phyloP scores from a whole-genome alignment of 2,113 vertebrate species.

The Ailurus styani region DNA sequence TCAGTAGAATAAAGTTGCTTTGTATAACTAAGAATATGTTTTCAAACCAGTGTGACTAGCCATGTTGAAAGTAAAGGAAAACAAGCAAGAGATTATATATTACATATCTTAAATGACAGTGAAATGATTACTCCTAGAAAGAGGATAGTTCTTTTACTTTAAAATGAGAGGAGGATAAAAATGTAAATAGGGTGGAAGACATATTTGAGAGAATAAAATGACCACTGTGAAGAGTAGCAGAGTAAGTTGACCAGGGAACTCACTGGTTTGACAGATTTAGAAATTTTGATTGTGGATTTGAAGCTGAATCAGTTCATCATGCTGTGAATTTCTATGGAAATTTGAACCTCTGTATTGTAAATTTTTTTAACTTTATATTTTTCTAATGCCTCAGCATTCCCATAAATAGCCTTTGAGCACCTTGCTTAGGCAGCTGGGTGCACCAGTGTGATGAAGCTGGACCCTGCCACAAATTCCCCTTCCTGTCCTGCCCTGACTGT shows the following conservation, averaged over 20 bases:
- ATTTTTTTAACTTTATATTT: not conserved
- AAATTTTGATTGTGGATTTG: not conserved
- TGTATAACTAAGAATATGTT: not conserved
- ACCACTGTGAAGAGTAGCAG: not conserved
- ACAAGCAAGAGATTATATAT: not conserved
- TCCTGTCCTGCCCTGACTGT: not conserved
- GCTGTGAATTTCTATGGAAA: not conserved
- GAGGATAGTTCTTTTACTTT: not conserved
- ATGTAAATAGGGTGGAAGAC: not conserved
- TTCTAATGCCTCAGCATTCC: not conserved
- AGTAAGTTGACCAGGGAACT: not conserved
- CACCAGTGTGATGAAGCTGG: not conserved
- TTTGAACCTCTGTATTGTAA: not conserved
- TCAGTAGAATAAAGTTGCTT: not conserved
- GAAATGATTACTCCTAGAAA: not conserved
- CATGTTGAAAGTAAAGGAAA: not conserved
- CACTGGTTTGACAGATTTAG: not conserved
- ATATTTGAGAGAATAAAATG: not conserved
- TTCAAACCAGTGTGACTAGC: not conserved
- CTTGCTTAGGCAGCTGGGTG: no score
- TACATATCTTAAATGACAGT: not conserved
- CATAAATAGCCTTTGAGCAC: not conserved
- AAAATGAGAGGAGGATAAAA: not conserved
- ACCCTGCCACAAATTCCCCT: not conserved
- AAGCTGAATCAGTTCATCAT: not conserved